Conservation (phyloP, 2,113 vertebrate genomes). For the Ornithorhynchus anatinus region DNA sequence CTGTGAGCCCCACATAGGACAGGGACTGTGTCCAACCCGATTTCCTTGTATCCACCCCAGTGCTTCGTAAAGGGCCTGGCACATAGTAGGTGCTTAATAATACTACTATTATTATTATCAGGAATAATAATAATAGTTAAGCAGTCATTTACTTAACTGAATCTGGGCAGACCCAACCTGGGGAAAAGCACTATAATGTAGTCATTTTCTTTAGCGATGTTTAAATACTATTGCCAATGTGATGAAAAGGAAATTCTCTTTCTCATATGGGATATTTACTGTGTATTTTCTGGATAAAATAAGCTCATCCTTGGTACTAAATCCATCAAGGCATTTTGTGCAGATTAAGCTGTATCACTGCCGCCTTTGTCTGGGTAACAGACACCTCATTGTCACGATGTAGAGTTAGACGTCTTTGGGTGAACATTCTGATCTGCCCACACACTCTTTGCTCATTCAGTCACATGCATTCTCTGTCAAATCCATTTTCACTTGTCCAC, state of each 20-base stretch:
- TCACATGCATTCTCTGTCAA: background rate
- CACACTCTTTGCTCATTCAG: constrained; percentile 15
- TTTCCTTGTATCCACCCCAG: too few relatives aligned
- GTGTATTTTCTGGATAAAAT: background rate
- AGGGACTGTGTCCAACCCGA: too few relatives aligned
- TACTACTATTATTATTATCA: too few relatives aligned
- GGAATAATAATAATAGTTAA: too few relatives aligned
- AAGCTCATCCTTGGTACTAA: background rate
- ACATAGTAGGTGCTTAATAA: too few relatives aligned
- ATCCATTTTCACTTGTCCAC: background rate
- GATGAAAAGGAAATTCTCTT: background rate
- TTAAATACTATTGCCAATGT: accelerated
- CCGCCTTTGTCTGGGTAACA: constrained; percentile 5
- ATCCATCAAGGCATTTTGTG: background rate
- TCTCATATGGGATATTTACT: accelerated
- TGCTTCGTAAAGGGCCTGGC: too few relatives aligned
- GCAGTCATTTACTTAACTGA: too few relatives aligned
- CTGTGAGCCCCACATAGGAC: too few relatives aligned
- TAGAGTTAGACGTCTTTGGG: background rate
- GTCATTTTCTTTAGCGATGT: background rate
- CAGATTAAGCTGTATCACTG: background rate
- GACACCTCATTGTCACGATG: constrained; percentile 8
- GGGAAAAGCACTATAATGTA: background rate
- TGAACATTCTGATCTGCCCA: background rate
- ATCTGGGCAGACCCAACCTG: accelerated